These are phyloP conservation scores for Cercopithecus neglectus DNA, from an alignment of 2,797 vertebrate genomes.

Conservation along the genomic window DNA sequence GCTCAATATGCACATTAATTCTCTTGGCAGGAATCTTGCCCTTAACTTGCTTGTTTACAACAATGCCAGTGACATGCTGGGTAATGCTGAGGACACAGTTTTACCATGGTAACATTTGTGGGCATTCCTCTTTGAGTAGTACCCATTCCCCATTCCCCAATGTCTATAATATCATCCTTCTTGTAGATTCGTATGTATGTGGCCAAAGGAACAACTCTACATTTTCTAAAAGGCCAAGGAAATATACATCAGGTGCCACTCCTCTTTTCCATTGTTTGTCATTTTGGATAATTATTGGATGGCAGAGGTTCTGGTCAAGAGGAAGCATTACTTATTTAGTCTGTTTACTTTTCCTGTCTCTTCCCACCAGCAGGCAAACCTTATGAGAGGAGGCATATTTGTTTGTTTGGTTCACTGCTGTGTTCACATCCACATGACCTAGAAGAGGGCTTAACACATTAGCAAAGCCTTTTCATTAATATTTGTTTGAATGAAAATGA, in stretches of 20 bases:
- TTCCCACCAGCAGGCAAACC: neutral
- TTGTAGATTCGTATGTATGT: neutral
- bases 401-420: neutral
- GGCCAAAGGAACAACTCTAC: neutral
- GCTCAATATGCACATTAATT: neutral
- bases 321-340: neutral
- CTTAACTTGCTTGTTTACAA: neutral
- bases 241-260: neutral
- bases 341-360: neutral
- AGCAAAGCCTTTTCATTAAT: neutral
- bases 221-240: neutral
- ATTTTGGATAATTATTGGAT: neutral
- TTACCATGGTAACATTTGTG: neutral
- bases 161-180: neutral
- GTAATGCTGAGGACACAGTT: neutral
- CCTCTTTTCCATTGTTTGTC: neutral
- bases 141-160: neutral
- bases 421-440: neutral
- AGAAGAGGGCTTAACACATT: neutral
- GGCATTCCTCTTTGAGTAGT: neutral
- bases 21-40: neutral
- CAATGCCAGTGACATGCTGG: neutral
- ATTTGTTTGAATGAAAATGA: neutral
- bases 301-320: neutral
- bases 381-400: neutral